Conservation (phyloP, 2,888 invertebrate species). For the Oligia strigilis region DNA sequence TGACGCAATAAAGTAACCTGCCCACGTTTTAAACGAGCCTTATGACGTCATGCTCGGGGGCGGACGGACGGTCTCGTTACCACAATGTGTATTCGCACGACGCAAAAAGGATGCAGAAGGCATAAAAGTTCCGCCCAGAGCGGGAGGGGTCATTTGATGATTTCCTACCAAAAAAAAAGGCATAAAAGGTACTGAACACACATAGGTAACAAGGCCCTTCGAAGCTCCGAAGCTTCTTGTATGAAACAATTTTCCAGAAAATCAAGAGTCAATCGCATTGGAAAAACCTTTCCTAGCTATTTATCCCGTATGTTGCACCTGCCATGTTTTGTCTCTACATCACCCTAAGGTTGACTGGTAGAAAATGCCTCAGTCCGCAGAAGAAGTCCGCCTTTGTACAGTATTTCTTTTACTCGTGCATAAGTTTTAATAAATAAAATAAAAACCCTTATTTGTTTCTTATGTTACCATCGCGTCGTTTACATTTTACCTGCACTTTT, state of each 20-base stretch:
- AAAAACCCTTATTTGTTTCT: background rate
- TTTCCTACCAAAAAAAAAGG: background rate
- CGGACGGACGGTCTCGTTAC: constrained; percentile 35
- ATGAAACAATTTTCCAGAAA: background rate
- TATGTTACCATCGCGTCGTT: background rate
- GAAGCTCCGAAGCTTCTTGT: background rate
- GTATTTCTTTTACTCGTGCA: too few species aligned
- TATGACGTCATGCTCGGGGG: constrained; percentile 62
- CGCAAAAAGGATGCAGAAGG: constrained; percentile 31
- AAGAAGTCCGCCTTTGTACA: too few species aligned
- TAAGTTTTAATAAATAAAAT: too few species aligned
- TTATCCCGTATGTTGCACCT: too few species aligned
- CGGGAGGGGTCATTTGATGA: too few species aligned
- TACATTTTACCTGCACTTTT: background rate
- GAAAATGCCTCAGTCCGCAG: too few species aligned
- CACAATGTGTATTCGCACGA: constrained; percentile 24
- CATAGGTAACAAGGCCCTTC: background rate
- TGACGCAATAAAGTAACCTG: constrained; percentile 61
- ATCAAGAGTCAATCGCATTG: background rate
- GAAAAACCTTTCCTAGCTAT: background rate
- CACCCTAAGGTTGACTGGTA: too few species aligned
- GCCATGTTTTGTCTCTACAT: too few species aligned
- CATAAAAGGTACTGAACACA: background rate
- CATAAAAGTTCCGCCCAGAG: background rate
- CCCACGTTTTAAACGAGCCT: constrained; percentile 58